These are phyloP conservation scores for Drosophila erecta DNA, from an alignment of 1,140 invertebrate species.

Conservation along the genomic window DNA sequence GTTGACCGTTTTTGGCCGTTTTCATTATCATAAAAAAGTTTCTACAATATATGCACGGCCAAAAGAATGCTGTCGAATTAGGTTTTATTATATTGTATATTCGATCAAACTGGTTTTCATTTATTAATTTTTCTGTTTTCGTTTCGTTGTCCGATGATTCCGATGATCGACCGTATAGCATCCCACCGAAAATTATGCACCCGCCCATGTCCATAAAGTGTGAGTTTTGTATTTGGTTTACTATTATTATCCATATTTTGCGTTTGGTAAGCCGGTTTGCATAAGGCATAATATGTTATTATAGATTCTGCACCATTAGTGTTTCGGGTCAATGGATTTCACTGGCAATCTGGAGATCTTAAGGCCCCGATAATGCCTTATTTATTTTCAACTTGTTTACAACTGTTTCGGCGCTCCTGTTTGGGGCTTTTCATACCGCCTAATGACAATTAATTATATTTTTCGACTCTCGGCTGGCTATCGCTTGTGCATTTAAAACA, in stretches of 20 bases:
- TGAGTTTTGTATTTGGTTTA: conserved; percentile 27
- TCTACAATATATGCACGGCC: conserved; percentile 70
- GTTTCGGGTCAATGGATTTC: conserved; percentile 27
- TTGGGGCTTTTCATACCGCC: conserved; percentile 37
- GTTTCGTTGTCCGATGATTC: conserved; percentile 23
- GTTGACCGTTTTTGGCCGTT: conserved; percentile 48
- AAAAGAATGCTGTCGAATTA: conserved; percentile 72
- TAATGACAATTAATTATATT: conserved; percentile 60
- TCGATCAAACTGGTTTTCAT: conserved; percentile 65
- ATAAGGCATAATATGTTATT: conserved; percentile 17
- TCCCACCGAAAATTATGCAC: conserved; percentile 60
- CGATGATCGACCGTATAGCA: conserved; percentile 36
- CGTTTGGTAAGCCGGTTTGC: not conserved
- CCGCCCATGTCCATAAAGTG: conserved; percentile 38
- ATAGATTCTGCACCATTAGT: conserved; percentile 37
- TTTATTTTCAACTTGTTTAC: conserved; percentile 44
- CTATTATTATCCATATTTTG: conserved; percentile 20
- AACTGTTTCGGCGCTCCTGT: conserved; percentile 38
- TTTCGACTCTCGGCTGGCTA: conserved; percentile 23
- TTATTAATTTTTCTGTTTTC: conserved; percentile 50
- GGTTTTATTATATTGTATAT: conserved; percentile 70
- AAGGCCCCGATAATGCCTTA: conserved; percentile 18
- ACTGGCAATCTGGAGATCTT: conserved; percentile 22
- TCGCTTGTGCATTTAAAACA: conserved; percentile 73
- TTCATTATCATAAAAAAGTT: conserved; percentile 70